A percentile compares a stretch with the other conserved stretches of the same genome.
Conservation (phyloP, 2,888 invertebrate species). For the Drosophila basisetae region DNA sequence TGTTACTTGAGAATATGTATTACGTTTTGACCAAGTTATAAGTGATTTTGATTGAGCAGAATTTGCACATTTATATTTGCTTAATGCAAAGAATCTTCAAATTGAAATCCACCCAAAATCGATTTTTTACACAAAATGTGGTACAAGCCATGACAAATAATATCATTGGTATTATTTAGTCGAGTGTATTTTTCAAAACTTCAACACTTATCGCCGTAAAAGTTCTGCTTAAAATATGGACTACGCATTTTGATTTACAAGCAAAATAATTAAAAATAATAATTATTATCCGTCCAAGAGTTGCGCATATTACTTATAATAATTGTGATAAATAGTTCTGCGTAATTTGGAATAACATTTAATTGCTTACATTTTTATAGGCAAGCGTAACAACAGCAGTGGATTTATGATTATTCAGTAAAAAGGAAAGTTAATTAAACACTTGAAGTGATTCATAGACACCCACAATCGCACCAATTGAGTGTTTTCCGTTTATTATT, state of each 20-base stretch:
- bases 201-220: background rate
- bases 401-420: slow-evolving; percentile 5
- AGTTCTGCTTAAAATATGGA: background rate
- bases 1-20: background rate
- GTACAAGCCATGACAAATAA: background rate
- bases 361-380: background rate
- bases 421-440: slow-evolving; percentile 26
- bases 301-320: slow-evolving; percentile 20
- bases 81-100: background rate
- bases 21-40: background rate
- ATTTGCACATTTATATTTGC: background rate
- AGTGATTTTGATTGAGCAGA: background rate
- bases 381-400: background rate
- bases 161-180: background rate
- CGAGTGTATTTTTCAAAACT: background rate
- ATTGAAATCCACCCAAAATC: background rate
- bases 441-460: slow-evolving; percentile 45
- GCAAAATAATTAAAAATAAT: slow-evolving; percentile 26
- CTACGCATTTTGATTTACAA: slow-evolving; percentile 15
- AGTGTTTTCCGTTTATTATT: slow-evolving; percentile 40
- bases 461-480: slow-evolving; percentile 24
- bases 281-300: slow-evolving; percentile 16
- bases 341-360: background rate
- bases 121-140: background rate
- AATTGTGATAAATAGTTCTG: slow-evolving; percentile 12